phyloP scores from a whole-genome alignment of 1,140 invertebrate species.

The Hermatobates lingyangjiaoensis region DNA sequence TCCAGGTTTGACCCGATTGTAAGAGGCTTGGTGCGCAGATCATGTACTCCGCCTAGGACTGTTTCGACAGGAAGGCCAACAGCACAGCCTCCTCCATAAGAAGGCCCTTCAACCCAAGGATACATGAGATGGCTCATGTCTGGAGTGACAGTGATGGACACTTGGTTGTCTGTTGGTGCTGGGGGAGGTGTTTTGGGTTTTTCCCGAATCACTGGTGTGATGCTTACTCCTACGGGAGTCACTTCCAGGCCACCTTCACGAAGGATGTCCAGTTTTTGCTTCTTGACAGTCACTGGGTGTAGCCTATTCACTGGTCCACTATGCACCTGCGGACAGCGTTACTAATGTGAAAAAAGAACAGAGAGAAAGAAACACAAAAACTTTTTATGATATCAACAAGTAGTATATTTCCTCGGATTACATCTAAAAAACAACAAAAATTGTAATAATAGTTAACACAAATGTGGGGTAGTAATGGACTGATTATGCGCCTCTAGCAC shows the following conservation, averaged over 20 bases:
- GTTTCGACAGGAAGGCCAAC: constrained; percentile 20
- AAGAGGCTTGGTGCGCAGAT: constrained; percentile 18
- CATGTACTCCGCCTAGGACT: constrained; percentile 10
- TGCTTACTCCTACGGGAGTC: constrained; percentile 31
- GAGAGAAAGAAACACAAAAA: no score
- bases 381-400: no score
- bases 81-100: constrained; percentile 12
- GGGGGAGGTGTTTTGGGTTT: neutral
- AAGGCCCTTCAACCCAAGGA: constrained; percentile 12
- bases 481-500: no score
- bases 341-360: no score
- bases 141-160: constrained; percentile 32
- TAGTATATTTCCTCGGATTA: no score
- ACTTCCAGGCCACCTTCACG: constrained; percentile 51
- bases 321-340: no score
- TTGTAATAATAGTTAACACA: no score
- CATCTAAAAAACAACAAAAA: no score
- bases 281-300: constrained; percentile 33
- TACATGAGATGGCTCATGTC: constrained; percentile 30
- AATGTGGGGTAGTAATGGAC: no score
- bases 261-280: constrained; percentile 49
- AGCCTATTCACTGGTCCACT: no score
- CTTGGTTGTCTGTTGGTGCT: constrained; percentile 12
- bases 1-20: constrained; percentile 34
- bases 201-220: neutral